Base-by-base conservation (phyloP, 2,888 invertebrate genomes). In the Microchrysa polita region DNA sequence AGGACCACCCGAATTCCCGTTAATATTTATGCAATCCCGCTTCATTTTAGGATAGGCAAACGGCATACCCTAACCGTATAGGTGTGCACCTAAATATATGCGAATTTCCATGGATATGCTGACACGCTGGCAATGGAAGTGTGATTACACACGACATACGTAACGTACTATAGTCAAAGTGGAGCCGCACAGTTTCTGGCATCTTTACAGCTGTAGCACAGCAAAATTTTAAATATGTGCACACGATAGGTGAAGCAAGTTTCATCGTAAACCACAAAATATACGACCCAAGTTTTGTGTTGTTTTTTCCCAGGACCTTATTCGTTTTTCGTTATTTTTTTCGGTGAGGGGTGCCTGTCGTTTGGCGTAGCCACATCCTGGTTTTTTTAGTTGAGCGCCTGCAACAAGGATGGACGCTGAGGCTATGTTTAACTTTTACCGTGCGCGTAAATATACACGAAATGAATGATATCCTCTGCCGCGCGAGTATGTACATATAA, bases 121-220 rank as follows among this genome's bases (percentile, higher is more conserved):
- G 27, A 34, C n/a, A n/a, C 27, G 27, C 7, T 34, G 27, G 27
- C 27, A 34, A 34, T 34, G 27, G 27, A 34, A 34, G 27, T 7
- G 27, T 7, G 27, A 7, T 34, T 34, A 7, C 27, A 34, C n/a
- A 34, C 4, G 27, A 34, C 27, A 34, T 52, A 14, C 44, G 44
- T 14, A 44, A 9, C 44, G 14, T 52, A 16, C 12, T 16, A 10
- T 52, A 52, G 16, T 18, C 22, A 10, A 2, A 22, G 7, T 10
- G 42, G n/a, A 22, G 48, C 4, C 44, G 44, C n/a, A n/a, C n/a
- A 65, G 65, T 65, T 65, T 61, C 48, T 65, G 65, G 65, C 65
- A 65, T 65, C 44, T 65, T 65, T 65, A 65, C 65, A 65, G 23
- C 65, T 44, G 65, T 65, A 65, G n/a, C n/a, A 65, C 65, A 65